A percentile compares a stretch with the other conserved stretches of the same genome.
These are phyloP conservation scores for Carabus problematicus DNA, from an alignment of 2,888 invertebrate genomes.

Conservation along the genomic window DNA sequence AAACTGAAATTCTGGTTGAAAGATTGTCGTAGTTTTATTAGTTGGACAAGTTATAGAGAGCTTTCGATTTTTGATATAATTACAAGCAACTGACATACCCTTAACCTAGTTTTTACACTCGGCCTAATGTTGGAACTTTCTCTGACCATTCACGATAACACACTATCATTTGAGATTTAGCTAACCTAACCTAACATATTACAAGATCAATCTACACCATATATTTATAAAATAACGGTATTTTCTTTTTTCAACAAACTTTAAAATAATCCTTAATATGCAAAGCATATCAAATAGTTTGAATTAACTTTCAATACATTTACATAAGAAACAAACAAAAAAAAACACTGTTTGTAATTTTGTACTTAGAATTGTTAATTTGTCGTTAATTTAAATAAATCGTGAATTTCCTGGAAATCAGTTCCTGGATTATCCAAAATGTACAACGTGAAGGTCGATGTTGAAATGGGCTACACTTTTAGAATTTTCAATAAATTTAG, in stretches of 20 bases:
- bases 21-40: slow-evolving; percentile 10
- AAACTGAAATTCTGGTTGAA: slow-evolving; percentile 23
- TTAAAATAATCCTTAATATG: no score
- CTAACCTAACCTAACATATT: no score
- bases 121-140: slow-evolving; percentile 28
- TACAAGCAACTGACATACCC: slow-evolving; percentile 36
- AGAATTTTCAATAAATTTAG: slow-evolving; percentile 29
- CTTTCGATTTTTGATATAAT: slow-evolving; percentile 41
- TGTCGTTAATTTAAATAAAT: slow-evolving; percentile 1
- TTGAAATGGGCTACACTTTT: slow-evolving; percentile 29
- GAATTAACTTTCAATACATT: no score
- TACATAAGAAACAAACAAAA: no score
- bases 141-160: slow-evolving; percentile 3
- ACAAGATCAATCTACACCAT: no score
- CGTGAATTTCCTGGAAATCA: slow-evolving; percentile 17
- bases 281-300: no score
- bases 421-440: slow-evolving; percentile 30
- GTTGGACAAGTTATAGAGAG: slow-evolving; percentile 21
- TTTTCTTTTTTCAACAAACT: no score
- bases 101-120: slow-evolving; percentile 36
- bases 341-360: neutral
- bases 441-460: slow-evolving; percentile 15
- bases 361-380: neutral
- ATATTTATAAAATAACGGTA: no score
- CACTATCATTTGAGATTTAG: no score